A percentile compares a stretch with the other conserved stretches of the same genome.
Conservation (phyloP, 2,888 invertebrate species). For the Lasius fuliginosus region DNA sequence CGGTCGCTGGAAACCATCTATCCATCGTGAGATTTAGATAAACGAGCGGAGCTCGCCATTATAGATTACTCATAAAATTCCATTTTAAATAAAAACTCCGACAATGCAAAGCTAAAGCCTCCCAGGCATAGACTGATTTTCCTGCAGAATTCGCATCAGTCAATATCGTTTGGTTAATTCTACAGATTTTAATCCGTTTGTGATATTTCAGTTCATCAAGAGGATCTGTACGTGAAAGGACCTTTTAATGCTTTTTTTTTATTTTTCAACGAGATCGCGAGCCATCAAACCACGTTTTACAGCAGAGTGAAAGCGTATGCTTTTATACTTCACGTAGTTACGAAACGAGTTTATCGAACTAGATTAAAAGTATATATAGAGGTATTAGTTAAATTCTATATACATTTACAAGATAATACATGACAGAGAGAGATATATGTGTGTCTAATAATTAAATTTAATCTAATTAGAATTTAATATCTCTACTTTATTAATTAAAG, state of each 20-base stretch:
- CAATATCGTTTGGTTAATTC: constrained; percentile 55
- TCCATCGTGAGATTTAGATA: constrained; percentile 53
- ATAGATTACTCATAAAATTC: constrained; percentile 50
- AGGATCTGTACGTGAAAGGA: constrained; percentile 35
- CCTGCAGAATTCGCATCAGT: constrained; percentile 36
- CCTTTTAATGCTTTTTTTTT: constrained; percentile 33
- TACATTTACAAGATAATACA: not conserved
- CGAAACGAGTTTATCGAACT: constrained; percentile 40
- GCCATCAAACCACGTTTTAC: constrained; percentile 27
- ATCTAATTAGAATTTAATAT: not conserved
- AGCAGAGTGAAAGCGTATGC: constrained; percentile 27
- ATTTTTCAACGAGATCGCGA: constrained; percentile 7
- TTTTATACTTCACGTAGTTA: constrained; percentile 44
- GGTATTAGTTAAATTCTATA: constrained; percentile 19
- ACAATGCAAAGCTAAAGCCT: not conserved
- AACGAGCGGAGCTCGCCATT: constrained; percentile 48
- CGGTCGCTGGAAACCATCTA: constrained; percentile 42
- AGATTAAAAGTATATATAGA: constrained; percentile 37
- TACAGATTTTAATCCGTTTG: constrained; percentile 42
- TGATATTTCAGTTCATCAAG: constrained; percentile 35
- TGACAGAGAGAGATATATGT: not conserved
- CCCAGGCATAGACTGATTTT: constrained; percentile 13
- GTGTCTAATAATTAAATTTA: not conserved
- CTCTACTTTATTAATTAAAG: not conserved
- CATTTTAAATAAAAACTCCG: constrained; percentile 48